A percentile compares a stretch with the other conserved stretches of the same genome.
Evolutionary conservation across 2,888 invertebrate genomes (phyloP).

Genomic region (Mythimna impura): DNA sequence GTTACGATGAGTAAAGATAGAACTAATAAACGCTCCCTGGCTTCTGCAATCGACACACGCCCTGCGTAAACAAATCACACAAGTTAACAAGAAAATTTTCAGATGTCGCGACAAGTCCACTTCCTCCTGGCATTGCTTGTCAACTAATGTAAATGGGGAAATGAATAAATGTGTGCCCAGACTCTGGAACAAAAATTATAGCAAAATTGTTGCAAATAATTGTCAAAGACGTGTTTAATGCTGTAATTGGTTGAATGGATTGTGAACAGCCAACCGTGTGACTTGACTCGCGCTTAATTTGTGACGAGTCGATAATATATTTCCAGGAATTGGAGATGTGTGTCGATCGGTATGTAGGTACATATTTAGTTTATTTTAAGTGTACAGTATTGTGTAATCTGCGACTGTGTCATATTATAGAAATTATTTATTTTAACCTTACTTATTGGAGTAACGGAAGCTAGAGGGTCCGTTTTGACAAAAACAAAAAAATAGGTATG

Average conservation of each 20-base stretch:
- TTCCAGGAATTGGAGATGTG: not conserved
- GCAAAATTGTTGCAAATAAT: not conserved
- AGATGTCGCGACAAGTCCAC: constrained; percentile 2
- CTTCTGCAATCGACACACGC: constrained; percentile 3
- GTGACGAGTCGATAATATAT: not conserved
- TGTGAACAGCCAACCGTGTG: not conserved
- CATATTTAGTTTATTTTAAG: not conserved
- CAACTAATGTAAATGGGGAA: not conserved
- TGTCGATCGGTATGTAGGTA: not conserved
- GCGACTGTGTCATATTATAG: not conserved
- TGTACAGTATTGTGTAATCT: not conserved
- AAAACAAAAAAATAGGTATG: not conserved
- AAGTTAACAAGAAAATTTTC: constrained; percentile 18
- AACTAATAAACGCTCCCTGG: constrained; percentile 13
- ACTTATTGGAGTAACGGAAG: not conserved
- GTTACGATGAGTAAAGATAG: constrained; percentile 8
- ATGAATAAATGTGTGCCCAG: not conserved
- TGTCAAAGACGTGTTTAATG: not conserved
- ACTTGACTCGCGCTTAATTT: not conserved
- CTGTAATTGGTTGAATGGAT: not conserved
- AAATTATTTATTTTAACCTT: not conserved
- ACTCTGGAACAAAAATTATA: not conserved
- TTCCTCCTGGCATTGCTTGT: constrained; percentile 22
- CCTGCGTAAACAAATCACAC: not conserved
- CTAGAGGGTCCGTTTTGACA: not conserved